Evolutionary conservation across 2,113 vertebrate species (phyloP), one percentile per base, ranked within the genome.

Genomic region (Rhombomys opimus): DNA sequence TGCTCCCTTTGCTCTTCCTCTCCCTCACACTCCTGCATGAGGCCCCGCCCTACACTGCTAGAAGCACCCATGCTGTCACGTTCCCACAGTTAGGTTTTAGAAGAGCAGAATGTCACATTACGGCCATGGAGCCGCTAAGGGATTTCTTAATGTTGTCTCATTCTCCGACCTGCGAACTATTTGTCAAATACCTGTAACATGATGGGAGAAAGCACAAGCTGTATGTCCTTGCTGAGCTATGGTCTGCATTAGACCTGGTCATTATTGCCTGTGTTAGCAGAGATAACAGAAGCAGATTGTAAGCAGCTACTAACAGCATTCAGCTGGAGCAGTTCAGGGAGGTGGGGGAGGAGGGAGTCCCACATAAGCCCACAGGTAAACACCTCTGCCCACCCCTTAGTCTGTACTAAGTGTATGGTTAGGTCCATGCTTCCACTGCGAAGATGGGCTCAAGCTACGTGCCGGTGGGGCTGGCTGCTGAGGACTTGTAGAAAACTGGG

Each of bases 1-100:
- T 30, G 2, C 4, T 13, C 0, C 12, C 50, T 9, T 25, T 0
- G 1, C 14, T 32, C 14, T 18, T 54, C 46, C 7, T 30, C 1
- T 22, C 50, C 57, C 18, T 65, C 5, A 23, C 2, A 11, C 17
- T 3, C 5, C 0, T 23, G 5, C 3, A 10, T 14, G 14, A 50
- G 61, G 63, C 22, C 0, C 7, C 6, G 0, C 46, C 73, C 35
- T 52, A 1, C 7, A 5, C 46, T 67, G 1, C n/a, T 11, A 27
- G 38, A 6, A 67, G 8, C 65, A 15, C 0, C 4, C 32, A 13
- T 12, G 1, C 80, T 50, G 70, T 9, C 52, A 32, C 50, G 87
- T 57, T 75, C 73, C 67, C 11, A 0, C 4, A 15, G 6, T 63
- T 1, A 17, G 35, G 46, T 35, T 18, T 75, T 41, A 22, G 22